Evolutionary conservation across 1,140 invertebrate genomes (phyloP), one percentile per base, ranked within the genome.

Genomic region (Calephelis virginiensis): DNA sequence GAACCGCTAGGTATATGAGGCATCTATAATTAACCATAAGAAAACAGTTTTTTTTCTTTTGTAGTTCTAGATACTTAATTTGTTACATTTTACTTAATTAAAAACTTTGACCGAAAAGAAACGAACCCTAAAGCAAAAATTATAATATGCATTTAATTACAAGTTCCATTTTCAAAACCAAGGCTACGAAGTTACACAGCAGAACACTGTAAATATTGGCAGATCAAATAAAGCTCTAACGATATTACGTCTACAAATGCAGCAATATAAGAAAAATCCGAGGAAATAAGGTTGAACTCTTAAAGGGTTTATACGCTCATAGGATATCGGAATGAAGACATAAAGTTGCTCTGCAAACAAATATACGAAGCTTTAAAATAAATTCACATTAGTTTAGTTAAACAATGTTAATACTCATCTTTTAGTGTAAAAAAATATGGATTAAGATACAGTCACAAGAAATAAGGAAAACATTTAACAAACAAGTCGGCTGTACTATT

Each of bases 181-280:
- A 43, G 40, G 40, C 40, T 43, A 7, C 40, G 40, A 8, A 43
- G 40, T 8, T 43, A 43, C 40, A 43, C 40, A 43, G 40, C 56
- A 56, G 28, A 59, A 59, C 56, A 59, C 38, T 59, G 56, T 59
- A 59, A 59, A 59, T 59, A 59, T 56, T 56, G 53, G 53, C 53
- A 56, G 53, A 28, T 56, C 53, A 56, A 56, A 56, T 56, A 56
- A 56, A 56, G 50, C 50, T 56, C 50, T 56, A 56, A 56, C 50
- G 50, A 56, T 56, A 56, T 56, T 56, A 56, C 50, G 50, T 56
- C 50, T 56, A 56, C 50, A 56, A 56, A 56, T 56, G 50, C 50
- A 56, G 50, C 50, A 56, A 56, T 56, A 56, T 56, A 56, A 56
- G 53, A 56, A 56, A 56, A 56, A 37, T 56, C 53, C 53, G 53